Conservation (phyloP, 1,140 invertebrate genomes). For the Acromyrmex charruanus region DNA sequence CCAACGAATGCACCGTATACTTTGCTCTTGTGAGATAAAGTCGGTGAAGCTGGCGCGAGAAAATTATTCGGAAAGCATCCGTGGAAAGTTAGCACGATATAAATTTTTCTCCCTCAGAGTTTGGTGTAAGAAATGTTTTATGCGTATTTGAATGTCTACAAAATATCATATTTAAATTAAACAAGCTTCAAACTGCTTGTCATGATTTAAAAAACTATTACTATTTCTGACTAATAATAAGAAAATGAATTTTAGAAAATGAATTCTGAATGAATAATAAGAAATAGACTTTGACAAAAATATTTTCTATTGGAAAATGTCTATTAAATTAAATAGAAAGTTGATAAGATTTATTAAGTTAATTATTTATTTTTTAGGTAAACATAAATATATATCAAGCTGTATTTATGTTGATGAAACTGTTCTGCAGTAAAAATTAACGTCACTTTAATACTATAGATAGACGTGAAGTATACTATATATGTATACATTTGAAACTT, state of each 20-base stretch:
- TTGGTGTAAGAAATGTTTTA: conserved; percentile 1
- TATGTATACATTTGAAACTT: not conserved
- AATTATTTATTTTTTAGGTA: no score
- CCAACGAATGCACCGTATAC: conserved; percentile 49
- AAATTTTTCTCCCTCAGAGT: conserved; percentile 17
- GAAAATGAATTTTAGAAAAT: not conserved
- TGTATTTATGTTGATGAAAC: conserved; percentile 11
- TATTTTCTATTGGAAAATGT: conserved; percentile 1
- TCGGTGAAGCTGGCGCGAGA: conserved; percentile 30
- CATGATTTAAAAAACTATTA: not conserved
- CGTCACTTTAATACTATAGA: not conserved
- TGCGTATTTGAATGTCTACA: not conserved
- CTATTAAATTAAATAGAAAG: not conserved
- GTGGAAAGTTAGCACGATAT: conserved; percentile 46
- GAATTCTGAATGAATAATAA: no score
- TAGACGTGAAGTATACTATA: not conserved
- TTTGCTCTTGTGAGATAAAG: conserved; percentile 43
- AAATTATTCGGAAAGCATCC: conserved; percentile 52
- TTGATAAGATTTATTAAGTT: not conserved
- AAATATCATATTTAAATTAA: not conserved
- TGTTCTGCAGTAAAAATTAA: not conserved
- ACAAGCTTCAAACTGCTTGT: not conserved
- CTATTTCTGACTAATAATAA: not conserved
- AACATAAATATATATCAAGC: not conserved
- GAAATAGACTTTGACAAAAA: not conserved